A percentile compares a stretch with the other conserved stretches of the same genome.
These are phyloP conservation scores for Orthosia gothica DNA, from an alignment of 2,888 invertebrate genomes.

Conservation along the genomic window DNA sequence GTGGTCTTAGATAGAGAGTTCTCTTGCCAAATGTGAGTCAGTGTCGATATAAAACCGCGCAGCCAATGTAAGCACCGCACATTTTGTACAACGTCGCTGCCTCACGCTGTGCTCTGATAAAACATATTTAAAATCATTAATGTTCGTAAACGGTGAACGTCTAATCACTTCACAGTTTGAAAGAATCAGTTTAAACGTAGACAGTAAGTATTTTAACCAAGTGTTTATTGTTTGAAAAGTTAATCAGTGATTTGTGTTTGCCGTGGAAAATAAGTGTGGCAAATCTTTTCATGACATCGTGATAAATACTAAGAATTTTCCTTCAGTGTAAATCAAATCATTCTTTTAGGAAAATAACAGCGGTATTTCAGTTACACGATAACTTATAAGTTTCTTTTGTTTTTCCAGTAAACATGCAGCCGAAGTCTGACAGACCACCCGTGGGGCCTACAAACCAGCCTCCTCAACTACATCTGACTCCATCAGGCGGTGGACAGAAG, in stretches of 20 bases:
- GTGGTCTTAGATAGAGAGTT: slow-evolving; percentile 77
- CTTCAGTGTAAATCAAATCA: neutral
- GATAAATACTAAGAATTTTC: slow-evolving; percentile 9
- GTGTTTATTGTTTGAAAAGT: slow-evolving; percentile 3
- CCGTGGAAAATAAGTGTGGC: slow-evolving; percentile 4
- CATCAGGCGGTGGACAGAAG: slow-evolving; percentile 80
- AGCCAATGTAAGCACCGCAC: slow-evolving; percentile 75
- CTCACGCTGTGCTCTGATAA: slow-evolving; percentile 64
- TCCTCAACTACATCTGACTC: slow-evolving; percentile 85
- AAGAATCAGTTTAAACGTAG: slow-evolving; percentile 80
- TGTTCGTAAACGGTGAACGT: slow-evolving; percentile 86
- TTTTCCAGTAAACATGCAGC: slow-evolving; percentile 85
- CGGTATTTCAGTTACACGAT: slow-evolving; percentile 11
- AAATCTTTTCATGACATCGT: slow-evolving; percentile 23
- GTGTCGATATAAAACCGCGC: slow-evolving; percentile 84
- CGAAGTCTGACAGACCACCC: slow-evolving; percentile 85
- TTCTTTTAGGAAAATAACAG: neutral
- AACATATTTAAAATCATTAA: slow-evolving; percentile 70
- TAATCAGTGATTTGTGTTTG: slow-evolving; percentile 13
- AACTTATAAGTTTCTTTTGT: slow-evolving; percentile 45
- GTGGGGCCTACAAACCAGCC: slow-evolving; percentile 80
- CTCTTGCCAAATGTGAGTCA: slow-evolving; percentile 88
- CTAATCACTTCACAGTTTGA: slow-evolving; percentile 82
- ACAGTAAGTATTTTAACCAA: slow-evolving; percentile 78
- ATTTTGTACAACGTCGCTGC: slow-evolving; percentile 78